Percentiles rank a stretch among this genome's conserved stretches.
phyloP scores from a whole-genome alignment of 2,888 invertebrate species.

The Cantharis flavilabris region DNA sequence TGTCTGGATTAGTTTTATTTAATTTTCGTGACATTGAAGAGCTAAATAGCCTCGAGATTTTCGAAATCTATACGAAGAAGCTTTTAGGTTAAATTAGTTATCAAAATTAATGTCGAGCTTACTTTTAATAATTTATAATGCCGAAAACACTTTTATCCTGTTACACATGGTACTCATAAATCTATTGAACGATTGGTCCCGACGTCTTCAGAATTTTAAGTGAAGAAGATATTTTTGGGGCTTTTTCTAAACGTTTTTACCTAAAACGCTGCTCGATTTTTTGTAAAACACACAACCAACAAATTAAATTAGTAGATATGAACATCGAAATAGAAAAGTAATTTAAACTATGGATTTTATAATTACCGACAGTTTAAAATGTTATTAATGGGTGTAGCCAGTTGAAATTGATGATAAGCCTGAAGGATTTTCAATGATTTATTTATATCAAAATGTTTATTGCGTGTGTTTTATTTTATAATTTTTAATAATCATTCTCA shows the following conservation, averaged over 20 bases:
- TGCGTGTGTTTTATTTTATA: not conserved
- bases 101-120: conserved; percentile 1
- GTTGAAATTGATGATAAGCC: not conserved
- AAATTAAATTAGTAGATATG: not conserved
- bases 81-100: conserved; percentile 5
- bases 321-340: not conserved
- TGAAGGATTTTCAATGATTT: not conserved
- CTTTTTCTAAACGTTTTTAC: not conserved
- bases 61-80: not conserved
- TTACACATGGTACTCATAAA: conserved; percentile 7
- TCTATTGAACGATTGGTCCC: conserved; percentile 2
- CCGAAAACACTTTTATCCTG: conserved; percentile 9
- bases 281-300: not conserved
- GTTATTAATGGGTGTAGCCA: not conserved
- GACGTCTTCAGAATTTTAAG: not conserved
- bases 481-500: not conserved
- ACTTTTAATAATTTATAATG: conserved; percentile 5
- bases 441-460: not conserved
- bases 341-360: not conserved
- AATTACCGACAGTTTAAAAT: conserved; percentile 3
- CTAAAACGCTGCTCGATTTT: not conserved
- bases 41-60: not conserved
- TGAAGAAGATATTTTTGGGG: not conserved
- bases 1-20: not conserved
- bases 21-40: conserved; percentile 1